These are phyloP conservation scores for Ceratosolen fusciceps DNA, from an alignment of 1,140 invertebrate species.

Conservation along the genomic window DNA sequence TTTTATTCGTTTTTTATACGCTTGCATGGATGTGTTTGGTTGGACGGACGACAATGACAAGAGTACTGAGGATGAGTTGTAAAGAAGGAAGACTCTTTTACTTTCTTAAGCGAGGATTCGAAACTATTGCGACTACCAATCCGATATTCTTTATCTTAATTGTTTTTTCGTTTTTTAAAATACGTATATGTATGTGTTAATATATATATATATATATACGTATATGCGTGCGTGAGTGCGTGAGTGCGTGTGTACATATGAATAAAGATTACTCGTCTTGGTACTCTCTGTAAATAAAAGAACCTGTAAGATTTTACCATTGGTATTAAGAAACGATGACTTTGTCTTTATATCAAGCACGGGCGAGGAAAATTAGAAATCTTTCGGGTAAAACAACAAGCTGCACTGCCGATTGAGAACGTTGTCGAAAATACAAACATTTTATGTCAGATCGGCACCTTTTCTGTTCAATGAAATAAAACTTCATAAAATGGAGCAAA, in stretches of 20 bases:
- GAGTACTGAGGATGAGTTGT: background rate
- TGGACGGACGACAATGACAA: background rate
- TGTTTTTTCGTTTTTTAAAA: conserved; percentile 5
- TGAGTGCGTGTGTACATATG: no score
- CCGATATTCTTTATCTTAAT: conserved; percentile 5
- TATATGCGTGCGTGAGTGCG: no score
- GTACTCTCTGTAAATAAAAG: background rate
- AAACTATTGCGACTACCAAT: background rate
- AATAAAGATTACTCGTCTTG: background rate
- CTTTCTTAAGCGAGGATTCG: background rate
- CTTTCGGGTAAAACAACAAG: background rate
- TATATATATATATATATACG: no score
- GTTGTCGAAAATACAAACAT: background rate
- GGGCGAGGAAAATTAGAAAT: no score
- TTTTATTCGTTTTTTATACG: conserved; percentile 8
- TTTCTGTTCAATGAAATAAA: background rate
- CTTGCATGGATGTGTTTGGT: background rate
- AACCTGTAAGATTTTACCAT: background rate
- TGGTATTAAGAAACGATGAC: background rate
- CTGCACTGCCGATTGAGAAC: background rate
- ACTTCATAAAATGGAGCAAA: conserved; percentile 1
- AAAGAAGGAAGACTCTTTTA: background rate
- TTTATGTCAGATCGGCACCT: background rate
- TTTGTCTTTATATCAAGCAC: background rate
- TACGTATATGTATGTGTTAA: no score